Base-by-base conservation (phyloP, 1,140 invertebrate genomes). In the Zelostemma sp. region DNA sequence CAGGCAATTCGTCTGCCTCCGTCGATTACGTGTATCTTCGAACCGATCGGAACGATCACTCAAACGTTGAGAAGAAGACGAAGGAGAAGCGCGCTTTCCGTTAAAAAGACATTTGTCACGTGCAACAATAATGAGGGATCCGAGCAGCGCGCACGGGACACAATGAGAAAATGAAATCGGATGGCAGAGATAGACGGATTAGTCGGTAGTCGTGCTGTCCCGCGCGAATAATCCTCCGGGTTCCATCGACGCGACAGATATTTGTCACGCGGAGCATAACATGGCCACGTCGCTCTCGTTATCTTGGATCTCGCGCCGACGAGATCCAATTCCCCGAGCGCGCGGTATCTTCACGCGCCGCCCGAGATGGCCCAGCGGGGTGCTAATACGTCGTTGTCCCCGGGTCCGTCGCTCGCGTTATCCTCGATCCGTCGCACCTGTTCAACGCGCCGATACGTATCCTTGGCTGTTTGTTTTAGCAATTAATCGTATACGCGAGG, bases 101-200 rank as follows among this genome's bases (percentile, higher is more conserved):
- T 28, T 28, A 28, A 28, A 28, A 28, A 28, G 25, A 28, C 25
- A 28, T 28, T 4, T 4, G 8, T 4, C 25, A 28, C 25, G 8
- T 8, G 25, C 25, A 8, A 28, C 25, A 3, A 28, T 28, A 28
- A 28, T 8, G 46, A 38, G 28, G 43, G 25, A 47, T 47, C 48
- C 28, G 15, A 35, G 59, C 28, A 31, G 3, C 47, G 33, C 15
- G 47, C 15, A 49, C 28, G 68, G 67, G 66, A 71, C 60, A 79
- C 79, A 80, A 79, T 78, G 64, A 78, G 75, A 78, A 72, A 77
- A 79, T 80, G 60, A 40, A 16, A 51, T 61, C 58, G 72, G 75
- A 79, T 77, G 69, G 67, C 40, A 33, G 40, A 33, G 40, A 80
- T 80, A 76, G 62, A 51, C 38, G 72, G 79, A 80, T 78, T 79